Conservation (phyloP, 2,888 invertebrate species). For the Cancer borealis region DNA sequence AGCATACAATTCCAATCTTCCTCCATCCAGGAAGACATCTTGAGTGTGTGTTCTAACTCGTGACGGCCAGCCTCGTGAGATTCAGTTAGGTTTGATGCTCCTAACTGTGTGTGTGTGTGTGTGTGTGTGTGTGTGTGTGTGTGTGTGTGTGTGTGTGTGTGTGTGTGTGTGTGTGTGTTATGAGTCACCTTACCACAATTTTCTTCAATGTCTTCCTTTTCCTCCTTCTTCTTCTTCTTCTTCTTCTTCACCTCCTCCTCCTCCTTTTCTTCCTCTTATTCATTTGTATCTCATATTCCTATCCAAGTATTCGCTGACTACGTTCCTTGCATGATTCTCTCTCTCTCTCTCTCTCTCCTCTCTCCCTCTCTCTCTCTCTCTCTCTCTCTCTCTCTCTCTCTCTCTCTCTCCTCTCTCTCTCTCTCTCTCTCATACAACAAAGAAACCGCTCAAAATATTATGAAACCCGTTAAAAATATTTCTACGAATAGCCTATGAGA, state of each 20-base stretch:
- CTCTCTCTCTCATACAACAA: not conserved
- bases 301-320: not conserved
- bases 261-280: not conserved
- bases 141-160: conserved; percentile 2
- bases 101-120: conserved; percentile 2
- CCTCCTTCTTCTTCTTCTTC: not conserved
- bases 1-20: not conserved
- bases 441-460: too few species aligned
- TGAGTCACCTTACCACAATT: not conserved
- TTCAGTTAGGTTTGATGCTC: not conserved
- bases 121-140: conserved; percentile 14
- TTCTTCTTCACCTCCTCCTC: not conserved
- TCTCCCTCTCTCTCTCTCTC: not conserved
- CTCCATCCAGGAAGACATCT: not conserved
- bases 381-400: not conserved
- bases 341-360: not conserved
- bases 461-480: too few species aligned
- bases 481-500: too few species aligned
- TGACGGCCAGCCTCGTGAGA: not conserved
- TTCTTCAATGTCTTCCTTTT: not conserved
- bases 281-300: not conserved
- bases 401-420: not conserved
- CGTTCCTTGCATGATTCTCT: not conserved
- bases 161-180: not conserved
- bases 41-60: not conserved